Base-by-base conservation (phyloP, 2,113 vertebrate species). In the Henicopernis longicauda region DNA sequence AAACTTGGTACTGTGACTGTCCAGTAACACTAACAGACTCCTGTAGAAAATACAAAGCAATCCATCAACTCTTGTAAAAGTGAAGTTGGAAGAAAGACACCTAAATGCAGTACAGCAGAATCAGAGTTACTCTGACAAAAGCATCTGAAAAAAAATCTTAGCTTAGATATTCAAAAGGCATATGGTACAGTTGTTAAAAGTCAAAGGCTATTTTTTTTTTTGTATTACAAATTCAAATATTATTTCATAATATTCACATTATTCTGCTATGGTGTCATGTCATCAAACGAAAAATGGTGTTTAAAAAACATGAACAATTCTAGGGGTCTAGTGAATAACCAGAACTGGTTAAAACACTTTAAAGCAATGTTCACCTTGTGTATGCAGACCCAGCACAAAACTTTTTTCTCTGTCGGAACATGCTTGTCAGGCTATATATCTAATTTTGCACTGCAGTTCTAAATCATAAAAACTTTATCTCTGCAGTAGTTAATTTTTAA, bases 21-120 rank as follows among this genome's bases (percentile, higher is more conserved):
- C 57, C 65, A 67, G 31, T 65, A 69, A 21, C 27, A 32, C 42
- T 69, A 26, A 32, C 7, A 42, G 63, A 58, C 26, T 91, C 31
- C 47, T 81, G 38, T 26, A 86, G 55, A 55, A 92, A 92, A 66
- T 79, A 65, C 25, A 80, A 61, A 88, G 36, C 54, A 82, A 67
- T 88, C 49, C 18, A 54, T 93, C 29, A 77, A 29, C 27, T 80
- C 40, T 26, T 86, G 23, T 49, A 22, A 36, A 86, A 73, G 23
- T 52, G 27, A 57, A 57, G 16, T 52, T 87, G 79, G 44, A 87
- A 61, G 34, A 70, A 65, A 65, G 52, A n/a, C 55, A 50, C 23
- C 34, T 67, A n/a, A 54, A 38, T 69, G 27, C 1, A 1, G 20
- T 69, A 9, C 11, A 54, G 40, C 13, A 34, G 32, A 82, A 63